Base-by-base conservation (phyloP, 2,113 vertebrate species). In the Microcebus murinus region DNA sequence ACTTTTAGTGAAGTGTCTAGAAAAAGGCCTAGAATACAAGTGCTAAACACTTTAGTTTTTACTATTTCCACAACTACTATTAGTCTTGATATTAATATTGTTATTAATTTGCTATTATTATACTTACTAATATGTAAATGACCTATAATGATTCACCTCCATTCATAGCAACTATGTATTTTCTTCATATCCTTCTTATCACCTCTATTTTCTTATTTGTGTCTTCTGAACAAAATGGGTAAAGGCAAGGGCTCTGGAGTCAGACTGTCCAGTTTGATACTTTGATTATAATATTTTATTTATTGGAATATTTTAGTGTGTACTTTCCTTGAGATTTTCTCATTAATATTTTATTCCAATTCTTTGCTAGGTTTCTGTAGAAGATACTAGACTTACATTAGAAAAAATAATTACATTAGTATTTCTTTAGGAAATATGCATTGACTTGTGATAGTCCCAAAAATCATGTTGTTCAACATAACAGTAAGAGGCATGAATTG, bases 271-370 rank as follows among this genome's bases (percentile, higher is more conserved):
- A 83, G 7, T 63, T 67, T 84, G 4, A 63, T 67, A 82, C 55
- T 79, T 92, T 83, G 3, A 87, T 90, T 63, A 42, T 50, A 81
- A 55, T 79, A 71, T 96, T 83, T 91, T 85, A 65, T 61, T 93
- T 13, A n/a, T 70, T 93, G 18, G 12, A 34, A 42, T 20, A 39
- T 94, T 61, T 87, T 39, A 25, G 4, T 48, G 0, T 42, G 20
- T 52, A 42, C 7, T 76, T 85, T 71, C 31, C 27, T 90, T 48
- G 34, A 73, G 20, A 20, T 89, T 39, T 68, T 42, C 14, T 20
- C 5, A 84, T 80, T 81, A 76, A n/a, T 74, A 91, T 50, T 95
- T 91, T 86, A 73, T 82, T 25, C 4, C 6, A 88, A 57, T 85
- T 94, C 13, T 42, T 80, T 80, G 6, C 42, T 79, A 20, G 0